phyloP scores from a whole-genome alignment of 2,113 vertebrate genomes.

The Oncorhynchus keta region DNA sequence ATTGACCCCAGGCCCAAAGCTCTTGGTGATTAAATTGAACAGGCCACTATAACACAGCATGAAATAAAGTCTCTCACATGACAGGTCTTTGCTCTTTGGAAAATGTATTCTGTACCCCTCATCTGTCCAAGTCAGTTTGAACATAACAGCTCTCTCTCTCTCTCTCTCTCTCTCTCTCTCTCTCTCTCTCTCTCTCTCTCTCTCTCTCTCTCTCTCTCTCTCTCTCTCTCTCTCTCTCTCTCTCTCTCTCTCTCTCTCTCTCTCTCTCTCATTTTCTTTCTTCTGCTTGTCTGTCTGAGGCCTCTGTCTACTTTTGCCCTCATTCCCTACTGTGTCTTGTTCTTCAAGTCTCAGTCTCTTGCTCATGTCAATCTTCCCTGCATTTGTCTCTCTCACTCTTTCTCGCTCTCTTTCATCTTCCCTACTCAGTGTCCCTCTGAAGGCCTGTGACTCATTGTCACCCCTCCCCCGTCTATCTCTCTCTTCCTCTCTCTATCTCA shows the following conservation, averaged over 20 bases:
- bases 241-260: background rate
- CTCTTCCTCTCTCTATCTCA: background rate
- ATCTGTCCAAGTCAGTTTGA: slow-evolving; percentile 4
- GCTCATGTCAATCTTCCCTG: background rate
- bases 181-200: background rate
- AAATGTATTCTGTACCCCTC: slow-evolving; percentile 28
- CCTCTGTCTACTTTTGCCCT: background rate
- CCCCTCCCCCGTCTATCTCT: background rate
- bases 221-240: background rate
- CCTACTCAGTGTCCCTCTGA: background rate
- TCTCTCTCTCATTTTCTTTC: background rate
- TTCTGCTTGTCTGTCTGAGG: background rate
- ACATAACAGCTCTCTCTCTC: background rate
- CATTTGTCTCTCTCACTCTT: background rate
- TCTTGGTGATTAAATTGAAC: slow-evolving; percentile 56
- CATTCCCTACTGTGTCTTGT: background rate
- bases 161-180: background rate
- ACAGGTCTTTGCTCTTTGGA: slow-evolving; percentile 28
- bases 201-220: background rate
- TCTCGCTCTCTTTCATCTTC: background rate
- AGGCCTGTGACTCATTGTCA: background rate
- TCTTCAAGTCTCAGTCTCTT: background rate
- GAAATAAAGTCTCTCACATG: slow-evolving; percentile 54
- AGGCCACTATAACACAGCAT: slow-evolving; percentile 46
- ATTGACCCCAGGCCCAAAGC: slow-evolving; percentile 56